These are phyloP conservation scores for Balaenoptera acutorostrata DNA, from an alignment of 2,113 vertebrate species.

Conservation along the genomic window DNA sequence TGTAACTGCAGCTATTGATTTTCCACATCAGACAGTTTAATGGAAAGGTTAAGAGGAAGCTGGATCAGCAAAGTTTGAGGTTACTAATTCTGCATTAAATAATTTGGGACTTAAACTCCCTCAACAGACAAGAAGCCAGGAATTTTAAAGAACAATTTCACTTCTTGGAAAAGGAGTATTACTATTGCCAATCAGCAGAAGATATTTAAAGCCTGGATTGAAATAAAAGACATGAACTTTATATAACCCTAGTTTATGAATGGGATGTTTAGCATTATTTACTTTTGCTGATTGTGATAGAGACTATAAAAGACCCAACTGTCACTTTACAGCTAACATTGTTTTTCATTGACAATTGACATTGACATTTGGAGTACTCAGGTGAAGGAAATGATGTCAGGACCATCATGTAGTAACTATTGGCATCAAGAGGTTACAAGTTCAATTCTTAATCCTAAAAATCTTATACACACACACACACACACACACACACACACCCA, in stretches of 20 bases:
- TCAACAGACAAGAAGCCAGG: neutral
- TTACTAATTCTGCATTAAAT: slow-evolving; percentile 53
- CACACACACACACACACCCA: neutral
- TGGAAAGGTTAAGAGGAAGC: slow-evolving; percentile 60
- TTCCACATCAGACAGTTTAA: slow-evolving; percentile 61
- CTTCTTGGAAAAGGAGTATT: neutral
- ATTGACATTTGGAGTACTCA: neutral
- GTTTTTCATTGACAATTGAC: neutral
- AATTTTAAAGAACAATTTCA: slow-evolving; percentile 21
- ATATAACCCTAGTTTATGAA: neutral
- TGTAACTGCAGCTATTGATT: slow-evolving; percentile 57
- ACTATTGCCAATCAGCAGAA: neutral
- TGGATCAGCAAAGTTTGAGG: slow-evolving; percentile 41
- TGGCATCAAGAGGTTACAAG: neutral
- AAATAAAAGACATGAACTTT: neutral
- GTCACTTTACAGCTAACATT: neutral
- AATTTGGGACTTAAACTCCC: slow-evolving; percentile 4
- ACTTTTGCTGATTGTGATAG: neutral
- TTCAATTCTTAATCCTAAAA: slow-evolving; percentile 25
- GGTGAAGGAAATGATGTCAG: neutral
- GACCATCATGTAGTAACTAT: neutral
- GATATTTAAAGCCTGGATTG: neutral
- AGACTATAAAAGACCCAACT: neutral
- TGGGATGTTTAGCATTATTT: neutral
- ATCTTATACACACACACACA: neutral